These are phyloP conservation scores for Prinia subflava DNA, from an alignment of 2,113 vertebrate species.

Conservation along the genomic window DNA sequence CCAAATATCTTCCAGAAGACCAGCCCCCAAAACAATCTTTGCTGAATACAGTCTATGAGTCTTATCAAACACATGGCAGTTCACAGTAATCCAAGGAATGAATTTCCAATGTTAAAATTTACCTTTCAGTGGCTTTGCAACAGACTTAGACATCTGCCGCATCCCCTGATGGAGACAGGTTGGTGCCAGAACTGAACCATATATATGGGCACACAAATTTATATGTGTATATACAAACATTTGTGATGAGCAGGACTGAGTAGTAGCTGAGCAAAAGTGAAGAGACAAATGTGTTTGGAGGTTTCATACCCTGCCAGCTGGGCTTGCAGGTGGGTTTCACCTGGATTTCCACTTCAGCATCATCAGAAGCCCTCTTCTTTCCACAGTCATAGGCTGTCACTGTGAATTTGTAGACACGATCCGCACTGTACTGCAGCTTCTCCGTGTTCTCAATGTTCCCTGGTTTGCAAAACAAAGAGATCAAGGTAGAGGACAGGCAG, in stretches of 20 bases:
- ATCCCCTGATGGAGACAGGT: background rate
- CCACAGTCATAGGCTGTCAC: constrained; percentile 98
- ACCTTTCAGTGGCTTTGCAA: background rate
- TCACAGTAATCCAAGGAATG: background rate
- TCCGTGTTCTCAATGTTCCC: constrained; percentile 98
- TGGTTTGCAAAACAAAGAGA: constrained; percentile 51
- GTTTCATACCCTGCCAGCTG: constrained; percentile 81
- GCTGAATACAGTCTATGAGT: background rate
- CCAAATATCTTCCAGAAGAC: background rate
- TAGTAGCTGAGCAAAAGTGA: background rate
- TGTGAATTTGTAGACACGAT: constrained; percentile 89
- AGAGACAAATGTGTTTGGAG: background rate
- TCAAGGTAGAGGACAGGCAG: background rate
- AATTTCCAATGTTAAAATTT: background rate
- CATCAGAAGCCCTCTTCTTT: constrained; percentile 93
- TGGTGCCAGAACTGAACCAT: background rate
- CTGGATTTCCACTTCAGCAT: constrained; percentile 92
- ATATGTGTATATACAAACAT: background rate
- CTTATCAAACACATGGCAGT: background rate
- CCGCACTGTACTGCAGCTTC: constrained; percentile 89
- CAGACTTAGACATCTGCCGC: background rate
- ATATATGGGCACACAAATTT: background rate
- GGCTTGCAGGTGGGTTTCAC: constrained; percentile 98
- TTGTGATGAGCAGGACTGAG: background rate
- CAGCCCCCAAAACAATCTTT: background rate